A percentile compares a stretch with the other conserved stretches of the same genome.
These are phyloP conservation scores for Heteronetta atricapilla DNA, from an alignment of 2,113 vertebrate genomes.

Conservation along the genomic window DNA sequence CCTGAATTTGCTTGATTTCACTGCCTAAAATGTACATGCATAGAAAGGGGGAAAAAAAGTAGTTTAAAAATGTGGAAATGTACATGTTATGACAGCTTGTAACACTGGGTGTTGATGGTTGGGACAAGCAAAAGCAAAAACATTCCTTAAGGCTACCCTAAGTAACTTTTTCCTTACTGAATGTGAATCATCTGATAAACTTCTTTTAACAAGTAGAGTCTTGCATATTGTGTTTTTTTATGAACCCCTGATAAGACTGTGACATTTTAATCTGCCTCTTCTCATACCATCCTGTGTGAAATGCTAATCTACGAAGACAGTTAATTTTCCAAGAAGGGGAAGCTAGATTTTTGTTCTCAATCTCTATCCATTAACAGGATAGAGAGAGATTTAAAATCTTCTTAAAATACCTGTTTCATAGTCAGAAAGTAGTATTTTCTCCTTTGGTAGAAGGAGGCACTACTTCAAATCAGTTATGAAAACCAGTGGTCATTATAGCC, in stretches of 20 bases:
- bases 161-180: not conserved
- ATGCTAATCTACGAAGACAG: not conserved
- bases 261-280: not conserved
- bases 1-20: fast-evolving
- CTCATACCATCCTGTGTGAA: not conserved
- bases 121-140: slow-evolving; percentile 9
- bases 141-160: slow-evolving; percentile 25
- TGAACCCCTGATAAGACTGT: not conserved
- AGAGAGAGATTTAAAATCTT: not conserved
- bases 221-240: not conserved
- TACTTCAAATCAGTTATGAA: fast-evolving
- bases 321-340: not conserved
- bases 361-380: not conserved
- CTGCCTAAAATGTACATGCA: too few relatives aligned
- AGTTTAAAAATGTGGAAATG: not conserved
- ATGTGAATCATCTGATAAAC: slow-evolving; percentile 21
- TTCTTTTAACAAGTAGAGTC: not conserved
- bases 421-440: not conserved
- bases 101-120: not conserved
- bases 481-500: fast-evolving
- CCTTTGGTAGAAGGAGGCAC: not conserved
- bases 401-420: not conserved
- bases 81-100: not conserved
- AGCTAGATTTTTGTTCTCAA: not conserved
- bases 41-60: fast-evolving